Evolutionary conservation across 2,888 invertebrate genomes (phyloP).

Genomic region (Drosophila paracracens): DNA sequence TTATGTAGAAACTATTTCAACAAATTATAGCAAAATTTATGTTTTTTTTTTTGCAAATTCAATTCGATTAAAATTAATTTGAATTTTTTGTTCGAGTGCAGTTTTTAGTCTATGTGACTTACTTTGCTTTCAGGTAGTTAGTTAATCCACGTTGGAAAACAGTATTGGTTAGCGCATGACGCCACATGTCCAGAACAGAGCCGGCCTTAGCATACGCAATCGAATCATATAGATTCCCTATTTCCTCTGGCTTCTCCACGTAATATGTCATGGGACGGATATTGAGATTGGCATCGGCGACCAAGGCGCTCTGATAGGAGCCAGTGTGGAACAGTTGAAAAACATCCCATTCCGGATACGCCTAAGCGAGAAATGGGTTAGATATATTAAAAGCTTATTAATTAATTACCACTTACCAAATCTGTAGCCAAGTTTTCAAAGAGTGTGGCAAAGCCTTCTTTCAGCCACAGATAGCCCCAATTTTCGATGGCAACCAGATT

Average conservation of each 20-base stretch:
- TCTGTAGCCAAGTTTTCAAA: constrained; percentile 78
- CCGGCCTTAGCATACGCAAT: constrained; percentile 96
- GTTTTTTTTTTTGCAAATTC: not conserved
- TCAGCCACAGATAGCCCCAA: constrained; percentile 91
- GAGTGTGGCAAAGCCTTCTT: constrained; percentile 88
- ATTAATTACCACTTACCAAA: constrained; percentile 53
- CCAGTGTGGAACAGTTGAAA: constrained; percentile 91
- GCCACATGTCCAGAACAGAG: constrained; percentile 86
- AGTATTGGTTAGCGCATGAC: constrained; percentile 76
- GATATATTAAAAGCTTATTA: not conserved
- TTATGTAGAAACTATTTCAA: no score
- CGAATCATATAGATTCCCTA: constrained; percentile 92
- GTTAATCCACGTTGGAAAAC: constrained; percentile 81
- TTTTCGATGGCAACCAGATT: constrained; percentile 89
- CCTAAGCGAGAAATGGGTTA: constrained; percentile 82
- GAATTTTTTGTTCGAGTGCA: not conserved
- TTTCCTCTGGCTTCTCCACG: constrained; percentile 93
- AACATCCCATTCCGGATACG: constrained; percentile 88
- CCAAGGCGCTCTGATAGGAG: constrained; percentile 90
- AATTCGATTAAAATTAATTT: not conserved
- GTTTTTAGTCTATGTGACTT: constrained; percentile 30
- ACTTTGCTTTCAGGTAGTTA: constrained; percentile 80
- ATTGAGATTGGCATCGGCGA: constrained; percentile 89
- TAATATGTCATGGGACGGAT: constrained; percentile 93
- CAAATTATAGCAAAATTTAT: no score